A percentile compares a stretch with the other conserved stretches of the same genome.
Evolutionary conservation across 2,797 vertebrate species (phyloP).

Genomic region (Cryptoblepharus egeriae): DNA sequence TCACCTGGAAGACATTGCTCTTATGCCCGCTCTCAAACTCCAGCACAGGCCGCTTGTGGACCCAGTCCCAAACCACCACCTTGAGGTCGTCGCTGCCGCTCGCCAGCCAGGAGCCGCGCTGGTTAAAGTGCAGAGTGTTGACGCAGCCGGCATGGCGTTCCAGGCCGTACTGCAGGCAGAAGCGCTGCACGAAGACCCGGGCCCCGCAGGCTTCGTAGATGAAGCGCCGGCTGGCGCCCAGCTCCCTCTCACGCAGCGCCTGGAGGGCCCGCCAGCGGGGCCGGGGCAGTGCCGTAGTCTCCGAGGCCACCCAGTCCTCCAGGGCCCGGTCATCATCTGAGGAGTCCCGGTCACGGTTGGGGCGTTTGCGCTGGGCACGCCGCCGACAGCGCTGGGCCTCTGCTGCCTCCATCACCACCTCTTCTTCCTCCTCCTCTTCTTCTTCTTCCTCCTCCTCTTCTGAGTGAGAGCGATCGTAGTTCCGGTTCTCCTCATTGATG

Average conservation of each 20-base stretch:
- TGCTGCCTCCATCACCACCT: slow-evolving; percentile 54
- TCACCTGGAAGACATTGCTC: slow-evolving; percentile 98
- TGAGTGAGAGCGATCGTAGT: slow-evolving; percentile 84
- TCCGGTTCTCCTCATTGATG: slow-evolving; percentile 85
- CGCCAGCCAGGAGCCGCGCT: slow-evolving; percentile 91
- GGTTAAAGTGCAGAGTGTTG: slow-evolving; percentile 98
- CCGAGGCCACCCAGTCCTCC: slow-evolving; percentile 91
- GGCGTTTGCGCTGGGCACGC: slow-evolving; percentile 72
- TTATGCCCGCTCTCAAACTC: slow-evolving; percentile 97
- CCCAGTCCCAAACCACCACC: slow-evolving; percentile 97
- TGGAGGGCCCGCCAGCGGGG: slow-evolving; percentile 87
- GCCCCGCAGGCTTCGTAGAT: slow-evolving; percentile 90
- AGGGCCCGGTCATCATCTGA: slow-evolving; percentile 89
- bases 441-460: slow-evolving; percentile 76
- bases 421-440: slow-evolving; percentile 73
- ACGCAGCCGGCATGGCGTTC: slow-evolving; percentile 95
- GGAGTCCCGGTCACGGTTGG: slow-evolving; percentile 82
- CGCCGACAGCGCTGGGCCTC: slow-evolving; percentile 73
- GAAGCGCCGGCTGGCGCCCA: slow-evolving; percentile 87
- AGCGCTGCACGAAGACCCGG: slow-evolving; percentile 89
- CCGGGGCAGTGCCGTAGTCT: slow-evolving; percentile 83
- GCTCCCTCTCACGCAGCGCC: slow-evolving; percentile 86
- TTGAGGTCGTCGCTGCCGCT: slow-evolving; percentile 95
- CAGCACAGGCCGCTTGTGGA: slow-evolving; percentile 84
- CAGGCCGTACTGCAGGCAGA: slow-evolving; percentile 90